phyloP scores from a whole-genome alignment of 2,113 vertebrate species.

The Poeciliopsis prolifica region DNA sequence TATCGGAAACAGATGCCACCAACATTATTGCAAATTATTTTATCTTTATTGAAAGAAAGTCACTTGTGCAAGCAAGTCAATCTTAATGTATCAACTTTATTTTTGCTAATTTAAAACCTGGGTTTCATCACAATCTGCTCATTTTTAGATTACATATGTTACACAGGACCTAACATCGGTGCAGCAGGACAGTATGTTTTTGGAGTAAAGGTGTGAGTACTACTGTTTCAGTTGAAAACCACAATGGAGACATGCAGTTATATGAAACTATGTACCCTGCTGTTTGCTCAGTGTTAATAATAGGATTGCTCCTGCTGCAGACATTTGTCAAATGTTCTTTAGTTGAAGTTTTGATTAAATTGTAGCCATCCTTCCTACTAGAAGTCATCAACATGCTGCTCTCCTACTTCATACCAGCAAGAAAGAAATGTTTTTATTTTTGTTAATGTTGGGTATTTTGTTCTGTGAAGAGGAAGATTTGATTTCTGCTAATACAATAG shows the following conservation, averaged over 20 bases:
- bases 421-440: not conserved
- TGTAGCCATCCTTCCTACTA: too few relatives aligned
- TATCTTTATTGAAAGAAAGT: too few relatives aligned
- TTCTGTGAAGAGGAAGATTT: not conserved
- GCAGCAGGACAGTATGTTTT: not conserved
- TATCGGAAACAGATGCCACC: too few relatives aligned
- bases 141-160: too few relatives aligned
- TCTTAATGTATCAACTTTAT: too few relatives aligned
- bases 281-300: not conserved
- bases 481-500: conserved; percentile 6
- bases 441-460: not conserved
- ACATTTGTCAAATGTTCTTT: not conserved
- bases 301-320: not conserved
- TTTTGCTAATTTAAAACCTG: too few relatives aligned
- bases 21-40: too few relatives aligned
- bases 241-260: not conserved
- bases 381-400: not conserved
- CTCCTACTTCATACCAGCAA: not conserved
- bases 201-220: not conserved
- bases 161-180: not conserved
- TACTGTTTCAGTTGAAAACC: not conserved
- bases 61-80: too few relatives aligned
- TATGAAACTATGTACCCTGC: not conserved
- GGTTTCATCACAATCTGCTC: too few relatives aligned
- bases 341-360: not conserved